Conservation (phyloP, 2,113 vertebrate genomes). For the Phoenicopterus ruber region DNA sequence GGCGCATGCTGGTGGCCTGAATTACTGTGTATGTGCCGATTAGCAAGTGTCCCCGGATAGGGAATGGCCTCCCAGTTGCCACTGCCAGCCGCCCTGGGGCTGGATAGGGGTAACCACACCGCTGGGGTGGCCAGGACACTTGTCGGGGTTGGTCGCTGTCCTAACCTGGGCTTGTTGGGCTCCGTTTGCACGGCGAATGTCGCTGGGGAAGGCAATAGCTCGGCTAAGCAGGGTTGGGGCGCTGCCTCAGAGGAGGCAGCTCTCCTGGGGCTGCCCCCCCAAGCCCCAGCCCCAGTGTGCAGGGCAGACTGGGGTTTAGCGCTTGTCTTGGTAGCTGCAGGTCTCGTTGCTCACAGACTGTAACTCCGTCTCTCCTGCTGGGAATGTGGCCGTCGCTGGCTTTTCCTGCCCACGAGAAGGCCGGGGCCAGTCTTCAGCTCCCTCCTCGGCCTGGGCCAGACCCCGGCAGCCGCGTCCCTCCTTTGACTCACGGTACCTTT, state of each 20-base stretch:
- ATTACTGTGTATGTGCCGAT: not conserved
- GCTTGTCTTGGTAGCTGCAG: not conserved
- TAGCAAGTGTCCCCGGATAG: not conserved
- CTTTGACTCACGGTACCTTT: conserved; percentile 62
- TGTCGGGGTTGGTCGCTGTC: not conserved
- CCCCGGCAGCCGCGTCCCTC: not conserved
- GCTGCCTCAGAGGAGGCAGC: accelerated
- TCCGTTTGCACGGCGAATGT: not conserved
- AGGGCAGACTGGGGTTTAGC: not conserved
- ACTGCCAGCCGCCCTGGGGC: not conserved
- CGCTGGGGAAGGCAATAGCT: not conserved
- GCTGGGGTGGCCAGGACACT: not conserved
- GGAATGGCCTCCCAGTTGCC: not conserved
- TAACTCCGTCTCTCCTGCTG: not conserved
- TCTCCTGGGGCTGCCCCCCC: not conserved
- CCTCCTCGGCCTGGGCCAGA: not conserved
- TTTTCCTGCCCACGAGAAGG: not conserved
- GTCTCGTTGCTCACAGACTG: not conserved
- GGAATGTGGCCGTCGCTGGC: not conserved
- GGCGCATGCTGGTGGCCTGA: not conserved
- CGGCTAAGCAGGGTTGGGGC: not conserved
- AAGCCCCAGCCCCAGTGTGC: accelerated
- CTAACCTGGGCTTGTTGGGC: not conserved
- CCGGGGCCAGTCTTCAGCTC: not conserved
- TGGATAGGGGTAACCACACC: not conserved